Evolutionary conservation across 2,888 invertebrate genomes (phyloP).

Genomic region (Apomyelois bistriatella): DNA sequence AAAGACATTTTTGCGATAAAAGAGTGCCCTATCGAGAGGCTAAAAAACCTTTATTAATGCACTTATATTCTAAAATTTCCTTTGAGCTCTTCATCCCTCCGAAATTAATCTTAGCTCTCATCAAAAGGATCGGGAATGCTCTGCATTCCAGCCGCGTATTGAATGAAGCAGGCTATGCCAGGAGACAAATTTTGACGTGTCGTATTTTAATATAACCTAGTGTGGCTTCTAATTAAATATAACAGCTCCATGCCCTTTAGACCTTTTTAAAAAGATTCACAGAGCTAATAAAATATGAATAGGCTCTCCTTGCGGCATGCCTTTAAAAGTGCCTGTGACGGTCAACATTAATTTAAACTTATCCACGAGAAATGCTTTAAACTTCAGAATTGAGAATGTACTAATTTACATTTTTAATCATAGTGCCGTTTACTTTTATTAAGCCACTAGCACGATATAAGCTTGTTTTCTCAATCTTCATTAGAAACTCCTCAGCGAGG

Average conservation of each 20-base stretch:
- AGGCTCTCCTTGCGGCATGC: conserved; percentile 39
- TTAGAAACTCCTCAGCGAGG: conserved; percentile 20
- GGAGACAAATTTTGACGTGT: conserved; percentile 58
- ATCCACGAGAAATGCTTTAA: conserved; percentile 65
- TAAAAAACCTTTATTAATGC: conserved; percentile 74
- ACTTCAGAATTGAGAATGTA: conserved; percentile 65
- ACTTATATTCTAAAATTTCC: conserved; percentile 76
- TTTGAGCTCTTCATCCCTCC: conserved; percentile 65
- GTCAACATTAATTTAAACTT: conserved; percentile 72
- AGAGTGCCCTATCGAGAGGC: conserved; percentile 55
- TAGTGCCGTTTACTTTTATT: conserved; percentile 55
- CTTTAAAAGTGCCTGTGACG: conserved; percentile 55
- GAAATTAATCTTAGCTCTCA: conserved; percentile 75
- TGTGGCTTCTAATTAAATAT: conserved; percentile 55
- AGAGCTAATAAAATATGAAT: conserved; percentile 67
- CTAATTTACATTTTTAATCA: conserved; percentile 69
- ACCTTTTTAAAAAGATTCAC: conserved; percentile 49
- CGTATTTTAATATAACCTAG: conserved; percentile 51
- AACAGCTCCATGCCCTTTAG: conserved; percentile 42
- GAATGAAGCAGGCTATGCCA: conserved; percentile 42
- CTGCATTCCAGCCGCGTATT: conserved; percentile 60
- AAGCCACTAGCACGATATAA: conserved; percentile 39
- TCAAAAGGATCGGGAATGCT: conserved; percentile 71
- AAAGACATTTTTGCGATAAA: conserved; percentile 66
- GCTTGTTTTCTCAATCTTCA: conserved; percentile 24